Evolutionary conservation across 2,113 vertebrate species (phyloP), one percentile per base, ranked within the genome.

Genomic region (Crypturellus undulatus): DNA sequence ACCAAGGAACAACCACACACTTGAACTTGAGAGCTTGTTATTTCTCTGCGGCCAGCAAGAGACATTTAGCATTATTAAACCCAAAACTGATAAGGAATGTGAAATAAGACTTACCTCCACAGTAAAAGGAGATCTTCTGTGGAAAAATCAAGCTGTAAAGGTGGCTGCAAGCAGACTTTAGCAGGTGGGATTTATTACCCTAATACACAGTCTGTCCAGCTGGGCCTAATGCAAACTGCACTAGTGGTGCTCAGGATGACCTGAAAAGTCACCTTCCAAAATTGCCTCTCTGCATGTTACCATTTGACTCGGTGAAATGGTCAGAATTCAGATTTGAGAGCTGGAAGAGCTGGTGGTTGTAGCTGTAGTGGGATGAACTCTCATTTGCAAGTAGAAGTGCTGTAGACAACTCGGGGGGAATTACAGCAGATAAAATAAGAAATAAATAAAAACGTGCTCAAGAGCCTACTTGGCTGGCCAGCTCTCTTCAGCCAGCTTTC

Each of bases 401-500:
- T 42, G 2, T 1, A 1, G 0, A 19, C 2, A 28, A 38, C 54
- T 58, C 32, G 42, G 45, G 8, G 8, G 40, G 51, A 71, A 49
- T 22, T 12, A 2, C 86, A 64, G 24, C 10, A 34, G 86, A 80
- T 42, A 68, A 79, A 40, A 64, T 26, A 64, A 79, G 14, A 32
- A 79, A 63, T n/a, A 8, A 70, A 65, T 45, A 76, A 69, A 25
- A 25, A 79, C 4, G 59, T 3, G 15, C 42, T 89, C 38, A 32
- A 58, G 83, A 59, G 79, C 79, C 58, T 87, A 20, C 87, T 79
- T 85, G 90, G 65, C 79, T 70, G 83, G 17, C 34, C 79, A 60
- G 56, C 65, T 69, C 32, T 59, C 67, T 49, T 64, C 85, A 94
- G 58, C 62, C 68, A 92, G 92, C 54, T 80, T 96, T 47, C 87